These are phyloP conservation scores for Nyctibius grandis DNA, from an alignment of 2,797 vertebrate species.

Conservation along the genomic window DNA sequence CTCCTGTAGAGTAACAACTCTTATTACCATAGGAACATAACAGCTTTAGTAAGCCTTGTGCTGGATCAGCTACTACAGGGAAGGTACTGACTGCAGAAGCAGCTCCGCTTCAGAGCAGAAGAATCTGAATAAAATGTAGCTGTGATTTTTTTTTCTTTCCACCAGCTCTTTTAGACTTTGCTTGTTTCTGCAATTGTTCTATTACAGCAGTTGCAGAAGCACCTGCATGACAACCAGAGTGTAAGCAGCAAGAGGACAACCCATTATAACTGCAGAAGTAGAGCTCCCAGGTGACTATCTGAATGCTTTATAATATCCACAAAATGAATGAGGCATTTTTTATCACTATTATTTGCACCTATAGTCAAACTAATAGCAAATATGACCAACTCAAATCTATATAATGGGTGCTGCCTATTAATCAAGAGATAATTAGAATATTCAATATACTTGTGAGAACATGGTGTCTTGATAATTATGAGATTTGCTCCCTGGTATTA, in stretches of 20 bases:
- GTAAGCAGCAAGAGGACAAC: constrained; percentile 72
- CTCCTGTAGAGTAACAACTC: background rate
- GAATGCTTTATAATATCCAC: constrained; percentile 70
- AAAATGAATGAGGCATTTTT: constrained; percentile 61
- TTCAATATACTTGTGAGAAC: constrained; percentile 74
- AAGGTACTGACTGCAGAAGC: background rate
- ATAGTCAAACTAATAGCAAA: constrained; percentile 63
- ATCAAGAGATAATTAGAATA: constrained; percentile 78
- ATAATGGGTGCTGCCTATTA: constrained; percentile 68
- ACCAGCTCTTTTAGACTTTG: background rate
- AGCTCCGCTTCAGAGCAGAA: background rate
- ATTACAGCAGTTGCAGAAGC: background rate
- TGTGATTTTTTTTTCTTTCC: background rate
- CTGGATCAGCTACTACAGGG: background rate
- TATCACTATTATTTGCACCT: background rate
- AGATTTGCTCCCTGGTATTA: constrained; percentile 52
- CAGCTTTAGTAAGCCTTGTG: background rate
- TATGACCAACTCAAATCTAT: constrained; percentile 63
- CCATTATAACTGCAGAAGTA: constrained; percentile 80
- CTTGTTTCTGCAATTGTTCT: background rate
- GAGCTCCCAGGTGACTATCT: constrained; percentile 64
- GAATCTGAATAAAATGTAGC: background rate
- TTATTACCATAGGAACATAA: background rate
- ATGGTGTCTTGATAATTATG: constrained; percentile 72
- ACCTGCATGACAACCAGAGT: constrained; percentile 49